Base-by-base conservation (phyloP, 2,113 vertebrate genomes). In the Setophaga kirtlandii region DNA sequence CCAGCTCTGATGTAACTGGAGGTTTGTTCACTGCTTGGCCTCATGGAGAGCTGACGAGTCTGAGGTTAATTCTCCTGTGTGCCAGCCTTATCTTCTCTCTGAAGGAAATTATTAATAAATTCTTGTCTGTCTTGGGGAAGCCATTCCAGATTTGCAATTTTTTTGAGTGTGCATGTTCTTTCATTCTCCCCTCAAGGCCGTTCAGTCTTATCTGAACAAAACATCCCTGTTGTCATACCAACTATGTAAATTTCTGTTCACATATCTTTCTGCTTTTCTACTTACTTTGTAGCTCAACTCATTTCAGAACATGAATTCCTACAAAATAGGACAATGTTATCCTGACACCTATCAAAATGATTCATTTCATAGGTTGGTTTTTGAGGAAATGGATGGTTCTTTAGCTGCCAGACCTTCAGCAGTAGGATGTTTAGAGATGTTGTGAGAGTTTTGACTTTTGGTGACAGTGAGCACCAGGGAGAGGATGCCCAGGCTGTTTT, bases 121-220 rank as follows among this genome's bases (percentile, higher is more conserved):
- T 73, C 59, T 64, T 62, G 37, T 82, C 69, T 95, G 5, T 91
- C 95, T 62, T 56, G 73, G 74, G 92, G 84, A 91, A 95, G 22
- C 49, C 58, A 63, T 92, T 67, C 55, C 89, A 80, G 75, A 76
- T 76, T 76, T 91, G 60, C 58, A 65, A 21, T 30, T 46, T 92
- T 91, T 90, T 70, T 41, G 55, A 64, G 60, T 56, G 70, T 41
- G 27, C 3, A 0, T 67, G 37, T 91, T 90, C 78, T 86, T 89
- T 73, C 79, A 53, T 86, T 91, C 52, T 95, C 68, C 56, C 37
- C 86, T 95, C 86, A 70, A 95, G 83, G 62, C 42, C 86, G 79
- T 92, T 90, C 87, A 86, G 75, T 76, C 90, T 97, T 96, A 96
- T 97, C 95, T 96, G 89, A 94, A 94, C 90, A 97, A 96, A 97